Evolutionary conservation across 2,888 invertebrate genomes (phyloP).

Genomic region (Phytoseiulus persimilis): DNA sequence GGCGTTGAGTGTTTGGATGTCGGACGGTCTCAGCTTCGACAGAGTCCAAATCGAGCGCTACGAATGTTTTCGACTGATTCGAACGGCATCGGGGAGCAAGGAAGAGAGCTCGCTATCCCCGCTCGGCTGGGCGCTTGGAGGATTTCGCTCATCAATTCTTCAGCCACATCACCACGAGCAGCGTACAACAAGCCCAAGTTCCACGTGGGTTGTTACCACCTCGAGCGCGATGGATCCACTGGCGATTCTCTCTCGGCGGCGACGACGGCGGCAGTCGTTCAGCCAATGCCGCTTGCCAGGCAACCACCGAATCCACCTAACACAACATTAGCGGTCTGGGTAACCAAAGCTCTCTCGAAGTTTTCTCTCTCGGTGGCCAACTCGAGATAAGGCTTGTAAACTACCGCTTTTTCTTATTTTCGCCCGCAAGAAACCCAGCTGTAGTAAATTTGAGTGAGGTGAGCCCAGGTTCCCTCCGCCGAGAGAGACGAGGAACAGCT

Average conservation of each 20-base stretch:
- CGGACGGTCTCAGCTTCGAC: no score
- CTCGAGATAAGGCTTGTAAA: background rate
- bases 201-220: background rate
- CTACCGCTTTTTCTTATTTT: background rate
- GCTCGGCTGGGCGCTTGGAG: background rate
- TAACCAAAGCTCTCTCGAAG: background rate
- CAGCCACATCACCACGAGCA: background rate
- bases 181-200: background rate
- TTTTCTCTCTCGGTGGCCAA: background rate
- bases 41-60: no score
- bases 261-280: background rate
- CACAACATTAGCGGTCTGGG: background rate
- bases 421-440: background rate
- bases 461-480: background rate
- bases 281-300: background rate
- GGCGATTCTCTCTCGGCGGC: background rate
- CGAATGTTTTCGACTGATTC: no score
- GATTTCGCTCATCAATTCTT: background rate
- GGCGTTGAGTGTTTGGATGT: no score
- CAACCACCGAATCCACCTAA: slow-evolving; percentile 5
- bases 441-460: background rate
- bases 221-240: background rate
- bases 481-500: background rate
- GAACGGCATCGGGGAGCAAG: no score
- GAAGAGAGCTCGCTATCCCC: background rate